Conservation (phyloP, 2,888 invertebrate genomes). For the Dryococelus australis region DNA sequence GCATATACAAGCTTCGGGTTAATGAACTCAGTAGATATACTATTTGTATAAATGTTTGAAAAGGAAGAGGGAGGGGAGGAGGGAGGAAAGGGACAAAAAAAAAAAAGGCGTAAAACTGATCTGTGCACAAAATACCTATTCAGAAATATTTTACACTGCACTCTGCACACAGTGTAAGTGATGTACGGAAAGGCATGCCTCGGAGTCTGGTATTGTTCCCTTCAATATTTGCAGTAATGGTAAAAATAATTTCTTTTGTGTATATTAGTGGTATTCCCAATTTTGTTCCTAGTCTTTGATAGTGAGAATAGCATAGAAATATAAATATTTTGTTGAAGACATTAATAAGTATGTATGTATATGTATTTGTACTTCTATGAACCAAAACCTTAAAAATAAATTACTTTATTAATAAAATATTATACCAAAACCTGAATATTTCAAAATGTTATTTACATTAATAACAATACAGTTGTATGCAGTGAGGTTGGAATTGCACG, state of each 20-base stretch:
- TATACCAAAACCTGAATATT: background rate
- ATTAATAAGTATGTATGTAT: background rate
- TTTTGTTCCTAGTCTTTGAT: conserved; percentile 8
- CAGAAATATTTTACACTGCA: too few species aligned
- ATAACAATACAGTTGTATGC: too few species aligned
- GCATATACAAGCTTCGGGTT: too few species aligned
- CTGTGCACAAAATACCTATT: too few species aligned
- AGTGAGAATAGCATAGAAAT: conserved; percentile 16
- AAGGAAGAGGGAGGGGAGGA: too few species aligned
- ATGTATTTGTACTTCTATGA: conserved; percentile 9
- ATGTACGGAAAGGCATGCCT: background rate
- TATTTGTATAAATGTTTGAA: too few species aligned
- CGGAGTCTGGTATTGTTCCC: background rate
- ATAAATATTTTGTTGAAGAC: background rate
- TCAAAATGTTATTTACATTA: too few species aligned
- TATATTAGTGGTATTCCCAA: background rate
- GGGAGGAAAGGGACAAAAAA: too few species aligned
- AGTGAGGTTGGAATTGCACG: too few species aligned
- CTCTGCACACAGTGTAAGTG: too few species aligned
- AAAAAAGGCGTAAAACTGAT: too few species aligned
- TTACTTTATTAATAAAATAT: conserved; percentile 2
- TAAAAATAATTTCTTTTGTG: background rate
- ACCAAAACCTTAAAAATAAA: background rate
- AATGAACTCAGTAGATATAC: too few species aligned
- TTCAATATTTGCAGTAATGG: background rate